Evolutionary conservation across 2,888 invertebrate genomes (phyloP).

Genomic region (Apodemia hepburni): DNA sequence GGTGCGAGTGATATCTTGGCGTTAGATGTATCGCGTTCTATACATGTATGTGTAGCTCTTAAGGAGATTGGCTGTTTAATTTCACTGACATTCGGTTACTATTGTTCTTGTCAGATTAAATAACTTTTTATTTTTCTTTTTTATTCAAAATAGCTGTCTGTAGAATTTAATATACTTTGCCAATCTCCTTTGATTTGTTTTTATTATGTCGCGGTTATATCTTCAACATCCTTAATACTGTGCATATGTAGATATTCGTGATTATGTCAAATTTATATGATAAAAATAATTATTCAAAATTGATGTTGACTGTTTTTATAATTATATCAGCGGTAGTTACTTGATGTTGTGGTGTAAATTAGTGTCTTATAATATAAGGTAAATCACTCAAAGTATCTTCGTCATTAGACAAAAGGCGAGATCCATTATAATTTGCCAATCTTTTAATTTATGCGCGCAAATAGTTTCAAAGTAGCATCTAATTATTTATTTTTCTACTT

Average conservation of each 20-base stretch:
- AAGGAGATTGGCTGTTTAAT: slow-evolving; percentile 13
- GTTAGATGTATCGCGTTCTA: slow-evolving; percentile 23
- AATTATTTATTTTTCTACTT: too few species aligned
- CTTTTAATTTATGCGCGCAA: background rate
- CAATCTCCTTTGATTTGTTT: slow-evolving; percentile 17
- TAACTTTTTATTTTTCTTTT: background rate
- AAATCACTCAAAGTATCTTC: slow-evolving; percentile 55
- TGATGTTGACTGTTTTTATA: slow-evolving; percentile 81
- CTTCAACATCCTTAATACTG: slow-evolving; percentile 50
- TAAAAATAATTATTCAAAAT: slow-evolving; percentile 74
- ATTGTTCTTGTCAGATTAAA: background rate
- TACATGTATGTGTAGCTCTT: slow-evolving; percentile 14
- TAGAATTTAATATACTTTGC: background rate
- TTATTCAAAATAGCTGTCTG: background rate
- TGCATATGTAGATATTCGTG: slow-evolving; percentile 77
- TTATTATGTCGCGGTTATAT: slow-evolving; percentile 25
- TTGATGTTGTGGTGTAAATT: slow-evolving; percentile 81
- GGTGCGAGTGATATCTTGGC: slow-evolving; percentile 46
- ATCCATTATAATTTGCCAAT: slow-evolving; percentile 13
- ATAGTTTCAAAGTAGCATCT: background rate
- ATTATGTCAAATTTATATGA: slow-evolving; percentile 73
- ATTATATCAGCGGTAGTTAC: slow-evolving; percentile 78
- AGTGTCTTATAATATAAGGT: slow-evolving; percentile 76
- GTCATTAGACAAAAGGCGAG: slow-evolving; percentile 14
- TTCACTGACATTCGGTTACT: slow-evolving; percentile 13